Conservation (phyloP, 2,113 vertebrate genomes). For the Prietella phreatophila region DNA sequence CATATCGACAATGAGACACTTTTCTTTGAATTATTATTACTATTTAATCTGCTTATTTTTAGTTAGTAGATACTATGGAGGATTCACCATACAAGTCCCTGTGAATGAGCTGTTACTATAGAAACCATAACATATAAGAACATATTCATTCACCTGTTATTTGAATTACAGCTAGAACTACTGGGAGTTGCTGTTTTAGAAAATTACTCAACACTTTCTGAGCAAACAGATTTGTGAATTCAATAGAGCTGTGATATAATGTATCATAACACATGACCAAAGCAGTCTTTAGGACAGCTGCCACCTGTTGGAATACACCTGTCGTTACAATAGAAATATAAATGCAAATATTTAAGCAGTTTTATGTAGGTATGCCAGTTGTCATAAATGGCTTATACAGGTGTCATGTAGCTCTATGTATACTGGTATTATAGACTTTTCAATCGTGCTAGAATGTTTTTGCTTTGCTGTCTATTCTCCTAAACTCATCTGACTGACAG, state of each 20-base stretch:
- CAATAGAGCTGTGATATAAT: not conserved
- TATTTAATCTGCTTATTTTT: no score
- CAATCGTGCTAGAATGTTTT: not conserved
- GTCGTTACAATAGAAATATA: not conserved
- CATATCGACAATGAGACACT: no score
- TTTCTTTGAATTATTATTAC: no score
- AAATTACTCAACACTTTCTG: not conserved
- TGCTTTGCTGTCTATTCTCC: not conserved
- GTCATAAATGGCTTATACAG: not conserved
- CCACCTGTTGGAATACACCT: not conserved
- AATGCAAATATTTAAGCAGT: not conserved
- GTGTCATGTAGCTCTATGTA: not conserved
- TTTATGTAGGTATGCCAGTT: not conserved
- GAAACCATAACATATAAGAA: no score
- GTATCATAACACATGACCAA: not conserved
- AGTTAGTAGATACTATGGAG: no score
- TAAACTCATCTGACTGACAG: not conserved
- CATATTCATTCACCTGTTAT: not conserved
- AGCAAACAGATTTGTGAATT: not conserved
- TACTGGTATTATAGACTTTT: not conserved
- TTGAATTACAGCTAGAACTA: not conserved
- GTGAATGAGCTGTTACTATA: no score
- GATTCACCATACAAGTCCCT: no score
- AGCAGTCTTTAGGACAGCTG: not conserved
- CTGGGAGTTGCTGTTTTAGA: not conserved